phyloP scores from a whole-genome alignment of 2,113 vertebrate species.

The Pterocles burchelli region DNA sequence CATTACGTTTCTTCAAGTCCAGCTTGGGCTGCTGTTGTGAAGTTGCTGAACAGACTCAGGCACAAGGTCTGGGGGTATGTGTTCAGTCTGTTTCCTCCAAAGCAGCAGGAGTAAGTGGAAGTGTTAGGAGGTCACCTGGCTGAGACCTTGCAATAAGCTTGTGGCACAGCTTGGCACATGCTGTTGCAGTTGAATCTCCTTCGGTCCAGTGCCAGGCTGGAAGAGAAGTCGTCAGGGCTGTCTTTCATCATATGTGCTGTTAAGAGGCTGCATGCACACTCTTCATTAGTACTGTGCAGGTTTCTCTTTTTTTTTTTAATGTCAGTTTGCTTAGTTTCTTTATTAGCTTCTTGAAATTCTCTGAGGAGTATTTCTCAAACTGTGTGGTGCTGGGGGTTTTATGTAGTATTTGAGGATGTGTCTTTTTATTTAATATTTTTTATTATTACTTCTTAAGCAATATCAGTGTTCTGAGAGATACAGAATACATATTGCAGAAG shows the following conservation, averaged over 20 bases:
- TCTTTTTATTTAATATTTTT: not conserved
- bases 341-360: not conserved
- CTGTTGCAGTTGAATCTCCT: not conserved
- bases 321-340: not conserved
- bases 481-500: not conserved
- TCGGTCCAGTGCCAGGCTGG: not conserved
- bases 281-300: rapidly evolving
- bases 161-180: not conserved
- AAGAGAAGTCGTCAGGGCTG: not conserved
- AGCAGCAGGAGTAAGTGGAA: not conserved
- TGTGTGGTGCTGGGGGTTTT: not conserved
- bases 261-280: not conserved
- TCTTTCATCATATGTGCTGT: not conserved
- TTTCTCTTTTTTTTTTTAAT: not conserved
- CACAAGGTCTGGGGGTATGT: not conserved
- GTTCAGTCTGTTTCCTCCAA: not conserved
- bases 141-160: not conserved
- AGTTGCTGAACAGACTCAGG: not conserved
- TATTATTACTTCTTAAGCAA: not conserved
- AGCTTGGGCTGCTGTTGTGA: not conserved
- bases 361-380: not conserved
- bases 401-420: not conserved
- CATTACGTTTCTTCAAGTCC: not conserved
- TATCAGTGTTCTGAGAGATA: not conserved
- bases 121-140: not conserved